Evolutionary conservation across 1,140 invertebrate genomes (phyloP).

Genomic region (Potamilus streckersoni): DNA sequence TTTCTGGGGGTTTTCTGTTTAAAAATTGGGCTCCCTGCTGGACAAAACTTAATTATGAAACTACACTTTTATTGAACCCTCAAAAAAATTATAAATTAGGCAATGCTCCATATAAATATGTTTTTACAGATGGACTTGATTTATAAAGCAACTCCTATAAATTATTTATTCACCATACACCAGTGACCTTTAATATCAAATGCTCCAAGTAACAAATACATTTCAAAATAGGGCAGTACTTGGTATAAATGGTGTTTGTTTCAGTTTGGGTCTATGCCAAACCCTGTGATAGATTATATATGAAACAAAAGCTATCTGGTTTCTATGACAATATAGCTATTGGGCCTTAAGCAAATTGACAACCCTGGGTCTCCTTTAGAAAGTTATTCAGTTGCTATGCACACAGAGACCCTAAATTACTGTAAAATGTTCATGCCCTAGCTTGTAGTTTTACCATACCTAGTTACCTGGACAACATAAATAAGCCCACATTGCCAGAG

Average conservation of each 20-base stretch:
- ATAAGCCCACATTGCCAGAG: slow-evolving; percentile 19
- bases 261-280: slow-evolving; percentile 36
- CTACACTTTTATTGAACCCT: no score
- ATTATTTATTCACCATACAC: slow-evolving; percentile 4
- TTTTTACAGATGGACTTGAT: background rate
- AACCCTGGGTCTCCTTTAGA: slow-evolving; percentile 4
- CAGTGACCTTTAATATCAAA: slow-evolving; percentile 33
- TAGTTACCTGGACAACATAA: slow-evolving; percentile 50
- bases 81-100: no score
- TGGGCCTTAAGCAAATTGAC: slow-evolving; percentile 15
- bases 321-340: slow-evolving; percentile 30
- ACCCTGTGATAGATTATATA: slow-evolving; percentile 31
- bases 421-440: no score
- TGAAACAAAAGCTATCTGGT: slow-evolving; percentile 40
- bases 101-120: no score
- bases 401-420: background rate
- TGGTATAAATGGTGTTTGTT: slow-evolving; percentile 33
- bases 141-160: background rate
- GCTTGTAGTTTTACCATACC: no score
- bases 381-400: slow-evolving; percentile 34
- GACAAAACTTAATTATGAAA: no score
- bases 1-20: no score
- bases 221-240: slow-evolving; percentile 27
- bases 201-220: slow-evolving; percentile 34
- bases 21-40: no score